Percentiles rank a stretch among this genome's conserved stretches.
Conservation (phyloP, 2,113 vertebrate genomes). For the Bos javanicus region DNA sequence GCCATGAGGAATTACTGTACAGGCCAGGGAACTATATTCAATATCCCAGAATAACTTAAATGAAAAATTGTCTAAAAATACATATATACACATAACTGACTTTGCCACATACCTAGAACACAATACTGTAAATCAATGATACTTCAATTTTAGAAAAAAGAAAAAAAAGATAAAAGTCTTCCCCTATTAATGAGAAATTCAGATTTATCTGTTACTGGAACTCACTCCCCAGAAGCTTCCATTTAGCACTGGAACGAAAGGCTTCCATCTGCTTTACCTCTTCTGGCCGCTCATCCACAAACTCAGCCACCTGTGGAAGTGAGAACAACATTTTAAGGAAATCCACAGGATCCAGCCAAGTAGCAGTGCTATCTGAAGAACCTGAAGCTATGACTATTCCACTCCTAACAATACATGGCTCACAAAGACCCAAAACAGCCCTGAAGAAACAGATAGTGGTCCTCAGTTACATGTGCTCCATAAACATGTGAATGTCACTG, state of each 20-base stretch:
- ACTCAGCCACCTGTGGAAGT: constrained; percentile 88
- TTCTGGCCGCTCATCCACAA: constrained; percentile 93
- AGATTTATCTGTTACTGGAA: not conserved
- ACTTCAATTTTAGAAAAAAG: not conserved
- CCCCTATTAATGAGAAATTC: not conserved
- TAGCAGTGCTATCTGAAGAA: not conserved
- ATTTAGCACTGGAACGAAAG: constrained; percentile 90
- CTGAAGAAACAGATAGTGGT: not conserved
- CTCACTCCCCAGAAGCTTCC: constrained; percentile 94
- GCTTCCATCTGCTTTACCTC: constrained; percentile 93
- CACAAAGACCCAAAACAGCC: not conserved
- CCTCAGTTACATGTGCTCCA: not conserved
- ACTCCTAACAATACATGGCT: not conserved
- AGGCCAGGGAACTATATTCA: not conserved
- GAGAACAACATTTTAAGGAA: not conserved
- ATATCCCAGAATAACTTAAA: not conserved
- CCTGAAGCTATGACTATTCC: not conserved
- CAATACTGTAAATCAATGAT: not conserved
- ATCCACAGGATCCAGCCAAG: not conserved
- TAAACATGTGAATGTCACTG: not conserved
- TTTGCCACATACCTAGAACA: not conserved
- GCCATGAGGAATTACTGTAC: not conserved
- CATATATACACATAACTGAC: not conserved
- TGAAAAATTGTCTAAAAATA: not conserved
- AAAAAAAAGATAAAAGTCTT: not conserved